Percentiles rank a stretch among this genome's conserved stretches.
These are phyloP conservation scores for Nebria salina DNA, from an alignment of 2,888 invertebrate species.

Conservation along the genomic window DNA sequence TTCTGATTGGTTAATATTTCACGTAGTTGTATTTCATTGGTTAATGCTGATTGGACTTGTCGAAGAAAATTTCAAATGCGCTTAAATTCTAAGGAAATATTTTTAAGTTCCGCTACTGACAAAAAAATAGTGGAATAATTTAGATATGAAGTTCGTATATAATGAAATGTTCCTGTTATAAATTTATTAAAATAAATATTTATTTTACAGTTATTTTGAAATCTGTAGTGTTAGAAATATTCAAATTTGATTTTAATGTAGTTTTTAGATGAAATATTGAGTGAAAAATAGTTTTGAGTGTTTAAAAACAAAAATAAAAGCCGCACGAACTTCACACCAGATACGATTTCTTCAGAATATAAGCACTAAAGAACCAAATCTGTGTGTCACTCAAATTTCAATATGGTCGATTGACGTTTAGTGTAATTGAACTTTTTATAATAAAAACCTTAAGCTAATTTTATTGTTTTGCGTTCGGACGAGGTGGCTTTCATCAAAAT, in stretches of 20 bases:
- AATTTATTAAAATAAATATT: neutral
- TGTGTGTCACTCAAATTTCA: slow-evolving; percentile 46
- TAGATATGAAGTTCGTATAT: neutral
- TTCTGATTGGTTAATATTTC: too few species aligned
- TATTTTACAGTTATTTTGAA: neutral
- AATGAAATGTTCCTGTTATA: neutral
- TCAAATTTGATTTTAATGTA: neutral
- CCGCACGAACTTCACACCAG: neutral
- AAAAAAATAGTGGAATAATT: neutral
- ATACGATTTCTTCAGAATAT: neutral
- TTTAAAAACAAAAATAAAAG: neutral
- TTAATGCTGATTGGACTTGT: neutral
- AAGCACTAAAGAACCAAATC: slow-evolving; percentile 27
- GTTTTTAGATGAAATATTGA: neutral
- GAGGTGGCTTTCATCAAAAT: slow-evolving; percentile 10
- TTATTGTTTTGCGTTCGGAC: slow-evolving; percentile 17
- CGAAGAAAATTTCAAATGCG: neutral
- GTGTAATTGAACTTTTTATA: slow-evolving; percentile 40
- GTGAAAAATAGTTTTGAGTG: neutral
- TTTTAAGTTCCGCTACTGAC: neutral
- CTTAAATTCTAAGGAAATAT: neutral
- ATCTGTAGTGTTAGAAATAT: neutral
- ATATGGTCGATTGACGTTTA: slow-evolving; percentile 47
- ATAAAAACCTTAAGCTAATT: slow-evolving; percentile 36
- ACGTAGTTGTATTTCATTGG: too few species aligned